Conservation (phyloP, 2,888 invertebrate genomes). For the Cantharis lateralis region DNA sequence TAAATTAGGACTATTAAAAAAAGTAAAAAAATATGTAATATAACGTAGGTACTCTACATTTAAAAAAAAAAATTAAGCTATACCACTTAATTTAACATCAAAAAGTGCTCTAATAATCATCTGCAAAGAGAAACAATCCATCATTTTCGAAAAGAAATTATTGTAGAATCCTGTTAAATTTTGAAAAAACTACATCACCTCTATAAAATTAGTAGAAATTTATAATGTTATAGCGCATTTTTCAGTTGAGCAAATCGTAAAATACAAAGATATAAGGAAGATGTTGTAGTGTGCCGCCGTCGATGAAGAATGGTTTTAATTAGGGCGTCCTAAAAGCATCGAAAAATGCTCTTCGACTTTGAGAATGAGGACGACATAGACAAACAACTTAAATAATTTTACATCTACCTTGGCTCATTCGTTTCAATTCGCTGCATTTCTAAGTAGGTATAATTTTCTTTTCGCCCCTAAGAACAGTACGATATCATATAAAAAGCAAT, state of each 20-base stretch:
- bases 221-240: not conserved
- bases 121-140: not conserved
- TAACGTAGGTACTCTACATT: not conserved
- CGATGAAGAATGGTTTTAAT: not conserved
- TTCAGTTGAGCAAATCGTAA: not conserved
- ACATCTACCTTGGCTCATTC: conserved; percentile 18
- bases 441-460: conserved; percentile 13
- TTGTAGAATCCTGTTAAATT: not conserved
- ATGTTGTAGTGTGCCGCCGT: not conserved
- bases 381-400: conserved; percentile 24
- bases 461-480: conserved; percentile 8
- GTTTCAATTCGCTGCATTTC: conserved; percentile 22
- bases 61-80: not conserved
- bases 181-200: not conserved
- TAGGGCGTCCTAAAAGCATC: not conserved
- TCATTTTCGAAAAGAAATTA: not conserved
- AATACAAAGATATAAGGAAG: not conserved
- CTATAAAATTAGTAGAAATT: not conserved
- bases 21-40: not conserved
- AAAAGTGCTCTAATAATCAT: not conserved
- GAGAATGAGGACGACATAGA: conserved; percentile 7
- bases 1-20: no score
- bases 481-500: conserved; percentile 2
- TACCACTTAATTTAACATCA: not conserved
- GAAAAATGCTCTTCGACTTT: not conserved